A percentile compares a stretch with the other conserved stretches of the same genome.
phyloP scores from a whole-genome alignment of 1,140 invertebrate species.

The Calliphora vicina region DNA sequence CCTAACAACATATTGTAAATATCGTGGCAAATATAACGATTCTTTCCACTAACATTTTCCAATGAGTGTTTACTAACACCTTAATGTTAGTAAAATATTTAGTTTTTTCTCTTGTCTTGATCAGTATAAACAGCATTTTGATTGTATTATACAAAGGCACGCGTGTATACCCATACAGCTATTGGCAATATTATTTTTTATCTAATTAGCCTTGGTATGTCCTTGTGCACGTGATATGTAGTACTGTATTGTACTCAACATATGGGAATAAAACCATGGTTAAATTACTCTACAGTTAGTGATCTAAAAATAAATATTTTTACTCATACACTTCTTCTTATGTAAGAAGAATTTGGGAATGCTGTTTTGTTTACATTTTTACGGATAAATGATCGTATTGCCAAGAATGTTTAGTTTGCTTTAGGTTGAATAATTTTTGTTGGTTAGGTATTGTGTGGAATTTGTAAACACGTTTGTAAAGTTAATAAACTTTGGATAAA shows the following conservation, averaged over 20 bases:
- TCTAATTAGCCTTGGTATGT: slow-evolving; percentile 62
- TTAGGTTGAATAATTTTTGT: not conserved
- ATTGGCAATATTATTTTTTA: not conserved
- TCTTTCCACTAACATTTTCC: not conserved
- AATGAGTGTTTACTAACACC: not conserved
- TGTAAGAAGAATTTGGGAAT: not conserved
- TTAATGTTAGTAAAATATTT: not conserved
- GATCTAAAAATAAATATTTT: slow-evolving; percentile 9
- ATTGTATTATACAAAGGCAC: not conserved
- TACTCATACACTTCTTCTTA: not conserved
- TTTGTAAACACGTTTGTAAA: not conserved
- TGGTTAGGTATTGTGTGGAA: not conserved
- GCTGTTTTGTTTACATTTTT: slow-evolving; percentile 1
- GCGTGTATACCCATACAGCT: not conserved
- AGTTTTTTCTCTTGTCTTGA: not conserved
- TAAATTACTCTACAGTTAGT: slow-evolving; percentile 6
- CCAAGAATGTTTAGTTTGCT: not conserved
- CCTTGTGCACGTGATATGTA: slow-evolving; percentile 56
- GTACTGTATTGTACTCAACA: not conserved
- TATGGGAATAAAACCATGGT: not conserved
- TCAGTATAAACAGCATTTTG: not conserved
- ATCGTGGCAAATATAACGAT: no score
- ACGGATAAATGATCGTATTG: not conserved
- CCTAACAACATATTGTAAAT: no score
- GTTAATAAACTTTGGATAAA: not conserved